Conservation (phyloP, 2,888 invertebrate genomes). For the Phymatocera aterrima region DNA sequence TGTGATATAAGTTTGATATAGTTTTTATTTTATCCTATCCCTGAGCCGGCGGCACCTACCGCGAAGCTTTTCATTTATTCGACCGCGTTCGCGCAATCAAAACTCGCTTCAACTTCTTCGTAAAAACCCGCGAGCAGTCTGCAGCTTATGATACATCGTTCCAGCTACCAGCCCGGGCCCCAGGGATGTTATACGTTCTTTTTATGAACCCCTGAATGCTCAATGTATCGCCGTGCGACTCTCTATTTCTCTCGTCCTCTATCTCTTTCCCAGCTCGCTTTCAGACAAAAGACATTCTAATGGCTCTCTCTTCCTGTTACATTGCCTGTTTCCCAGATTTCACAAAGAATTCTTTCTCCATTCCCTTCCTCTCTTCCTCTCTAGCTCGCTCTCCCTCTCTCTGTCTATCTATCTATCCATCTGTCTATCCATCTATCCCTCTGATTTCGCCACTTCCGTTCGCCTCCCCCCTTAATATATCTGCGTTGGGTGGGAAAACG, state of each 20-base stretch:
- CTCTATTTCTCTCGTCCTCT: constrained; percentile 54
- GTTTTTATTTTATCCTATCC: constrained; percentile 31
- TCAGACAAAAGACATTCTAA: constrained; percentile 55
- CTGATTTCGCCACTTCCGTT: constrained; percentile 38
- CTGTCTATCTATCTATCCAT: constrained; percentile 34
- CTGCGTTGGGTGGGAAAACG: constrained; percentile 3
- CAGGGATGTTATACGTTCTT: constrained; percentile 54
- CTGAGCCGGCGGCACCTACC: not conserved
- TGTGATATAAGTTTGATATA: constrained; percentile 41
- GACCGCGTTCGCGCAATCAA: constrained; percentile 55
- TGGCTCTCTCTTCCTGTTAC: constrained; percentile 45
- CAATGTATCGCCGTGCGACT: constrained; percentile 47
- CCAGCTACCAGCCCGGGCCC: constrained; percentile 44
- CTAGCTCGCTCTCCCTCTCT: constrained; percentile 46
- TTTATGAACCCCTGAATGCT: constrained; percentile 57
- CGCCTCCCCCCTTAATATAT: constrained; percentile 48
- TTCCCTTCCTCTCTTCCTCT: constrained; percentile 44
- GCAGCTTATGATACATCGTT: constrained; percentile 42
- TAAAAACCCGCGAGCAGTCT: constrained; percentile 47
- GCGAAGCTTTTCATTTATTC: constrained; percentile 53
- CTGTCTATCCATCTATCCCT: constrained; percentile 48
- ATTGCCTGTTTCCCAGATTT: constrained; percentile 38
- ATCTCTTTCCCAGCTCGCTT: constrained; percentile 50
- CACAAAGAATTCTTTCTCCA: constrained; percentile 46
- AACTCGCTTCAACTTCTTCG: constrained; percentile 51